Evolutionary conservation across 2,888 invertebrate genomes (phyloP), one percentile per base, ranked within the genome.

Genomic region (Hipparchia semele): DNA sequence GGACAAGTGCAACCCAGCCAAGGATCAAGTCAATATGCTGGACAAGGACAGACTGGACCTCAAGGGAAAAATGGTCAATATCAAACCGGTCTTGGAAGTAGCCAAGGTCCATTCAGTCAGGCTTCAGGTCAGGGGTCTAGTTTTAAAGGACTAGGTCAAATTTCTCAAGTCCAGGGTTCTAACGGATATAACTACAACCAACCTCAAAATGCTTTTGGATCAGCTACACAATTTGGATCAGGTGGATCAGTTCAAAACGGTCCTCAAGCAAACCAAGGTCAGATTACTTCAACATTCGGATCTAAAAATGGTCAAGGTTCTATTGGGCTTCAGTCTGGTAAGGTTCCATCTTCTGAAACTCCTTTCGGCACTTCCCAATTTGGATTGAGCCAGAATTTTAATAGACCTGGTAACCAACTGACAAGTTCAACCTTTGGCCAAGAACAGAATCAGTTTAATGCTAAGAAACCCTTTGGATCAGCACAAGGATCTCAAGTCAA

Each of bases 121-220:
- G 58, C 53, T n/a, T 23, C 64, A 23, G 49, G 23, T 6, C 64
- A 64, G 64, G 64, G 51, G 53, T n/a, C 51, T 51, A 23, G 33
- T 53, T 23, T 5, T 54, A 39, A 33, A 49, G 64, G 59, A n/a
- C 23, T 13, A 23, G 51, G 46, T 13, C 69, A 70, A 70, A 46
- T 10, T 6, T 39, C 49, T 33, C 70, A 72, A 67, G 54, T 66
- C 33, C 73, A 62, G 58, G 66, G n/a, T 2, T 65, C 68, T 10
- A 66, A 46, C 7, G 78, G 78, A 33, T 77, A 78, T n/a, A 70
- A 73, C 10, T 78, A 77, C 46, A 70, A 73, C 39, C 74, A 75
- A 73, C 75, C 78, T 8, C 71, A 73, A 59, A 71, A 59, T 49
- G 8, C 67, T 49, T 64, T 70, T 33, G 54, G 67, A 4, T 54